phyloP scores from a whole-genome alignment of 30 jellyfish, hydroid and myxozoan species.

The Sanderia malayensis region DNA sequence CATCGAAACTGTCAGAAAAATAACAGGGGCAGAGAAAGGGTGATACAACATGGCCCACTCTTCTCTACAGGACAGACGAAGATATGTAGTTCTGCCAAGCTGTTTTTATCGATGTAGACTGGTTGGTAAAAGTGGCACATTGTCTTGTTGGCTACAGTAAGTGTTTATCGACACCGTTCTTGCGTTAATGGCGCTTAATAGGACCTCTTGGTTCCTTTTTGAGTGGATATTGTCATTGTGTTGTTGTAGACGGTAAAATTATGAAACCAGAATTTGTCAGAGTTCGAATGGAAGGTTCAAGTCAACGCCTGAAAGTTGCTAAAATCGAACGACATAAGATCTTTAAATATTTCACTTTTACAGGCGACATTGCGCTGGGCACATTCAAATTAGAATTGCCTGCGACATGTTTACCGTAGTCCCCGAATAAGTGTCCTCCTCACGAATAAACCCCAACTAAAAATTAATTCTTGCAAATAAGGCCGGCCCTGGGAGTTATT shows the following conservation, averaged over 20 bases:
- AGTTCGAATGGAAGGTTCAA: neutral
- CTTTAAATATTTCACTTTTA: slow-evolving; percentile 17
- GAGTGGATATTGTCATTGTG: neutral
- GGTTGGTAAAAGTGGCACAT: slow-evolving; percentile 32
- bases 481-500: no score
- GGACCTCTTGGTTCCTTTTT: no score
- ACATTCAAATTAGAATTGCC: no score
- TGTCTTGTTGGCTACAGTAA: slow-evolving; percentile 29
- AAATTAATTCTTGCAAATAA: no score
- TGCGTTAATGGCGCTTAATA: no score
- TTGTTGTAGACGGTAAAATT: slow-evolving; percentile 14
- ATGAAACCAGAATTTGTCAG: neutral
- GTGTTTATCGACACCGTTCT: no score
- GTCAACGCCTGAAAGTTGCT: neutral
- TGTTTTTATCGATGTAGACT: slow-evolving; percentile 5
- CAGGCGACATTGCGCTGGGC: slow-evolving; percentile 20
- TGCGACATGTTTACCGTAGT: no score
- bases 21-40: no score
- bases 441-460: no score
- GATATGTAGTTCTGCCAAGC: slow-evolving; percentile 30
- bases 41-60: slow-evolving; percentile 23
- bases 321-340: slow-evolving; percentile 1
- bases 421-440: no score
- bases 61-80: slow-evolving; percentile 36
- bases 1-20: no score